A percentile compares a stretch with the other conserved stretches of the same genome.
phyloP scores from a whole-genome alignment of 2,888 invertebrate genomes.

The Drosophila yooni region DNA sequence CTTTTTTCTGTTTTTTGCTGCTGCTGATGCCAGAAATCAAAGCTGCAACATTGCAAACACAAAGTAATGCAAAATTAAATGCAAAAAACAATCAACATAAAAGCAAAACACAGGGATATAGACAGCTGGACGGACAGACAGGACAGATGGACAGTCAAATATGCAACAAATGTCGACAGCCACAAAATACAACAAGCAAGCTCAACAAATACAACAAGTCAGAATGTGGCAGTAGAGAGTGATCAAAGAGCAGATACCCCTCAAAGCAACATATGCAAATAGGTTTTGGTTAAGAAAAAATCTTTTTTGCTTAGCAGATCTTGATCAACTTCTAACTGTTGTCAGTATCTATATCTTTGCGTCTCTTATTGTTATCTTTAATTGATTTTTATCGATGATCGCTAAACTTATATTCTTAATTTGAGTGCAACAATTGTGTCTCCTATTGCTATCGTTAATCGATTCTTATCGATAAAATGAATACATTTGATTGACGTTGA shows the following conservation, averaged over 20 bases:
- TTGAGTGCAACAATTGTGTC: too few species aligned
- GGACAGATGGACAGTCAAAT: constrained; percentile 15
- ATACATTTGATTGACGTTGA: not conserved
- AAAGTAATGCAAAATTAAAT: constrained; percentile 75
- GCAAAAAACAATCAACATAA: constrained; percentile 63
- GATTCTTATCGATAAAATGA: not conserved
- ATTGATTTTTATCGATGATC: too few species aligned
- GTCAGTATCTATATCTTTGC: not conserved
- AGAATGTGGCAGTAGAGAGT: not conserved
- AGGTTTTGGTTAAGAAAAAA: not conserved
- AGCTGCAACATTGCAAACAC: constrained; percentile 58
- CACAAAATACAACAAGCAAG: constrained; percentile 57
- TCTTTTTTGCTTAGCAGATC: not conserved
- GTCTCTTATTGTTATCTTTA: too few species aligned
- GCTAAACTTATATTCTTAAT: too few species aligned
- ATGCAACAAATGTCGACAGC: constrained; percentile 55
- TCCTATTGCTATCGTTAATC: not conserved
- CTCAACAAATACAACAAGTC: constrained; percentile 16
- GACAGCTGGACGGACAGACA: not conserved
- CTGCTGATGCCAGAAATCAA: constrained; percentile 65
- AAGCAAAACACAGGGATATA: constrained; percentile 4
- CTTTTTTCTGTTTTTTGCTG: constrained; percentile 41
- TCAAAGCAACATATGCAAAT: not conserved
- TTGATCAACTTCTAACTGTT: not conserved
- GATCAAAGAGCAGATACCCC: constrained; percentile 8